phyloP scores from a whole-genome alignment of 2,113 vertebrate species.

The Otolemur garnettii region DNA sequence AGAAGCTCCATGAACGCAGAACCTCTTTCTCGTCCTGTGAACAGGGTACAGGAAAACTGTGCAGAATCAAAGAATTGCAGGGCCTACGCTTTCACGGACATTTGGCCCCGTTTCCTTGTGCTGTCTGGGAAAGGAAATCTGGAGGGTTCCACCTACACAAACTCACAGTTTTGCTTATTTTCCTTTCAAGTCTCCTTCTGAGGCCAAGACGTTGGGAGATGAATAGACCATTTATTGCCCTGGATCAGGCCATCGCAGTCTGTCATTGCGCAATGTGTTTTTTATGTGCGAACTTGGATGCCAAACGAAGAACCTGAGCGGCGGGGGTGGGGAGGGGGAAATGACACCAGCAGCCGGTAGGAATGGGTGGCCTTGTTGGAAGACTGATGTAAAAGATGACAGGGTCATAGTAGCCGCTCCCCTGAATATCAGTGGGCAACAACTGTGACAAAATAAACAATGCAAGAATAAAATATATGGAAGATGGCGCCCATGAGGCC shows the following conservation, averaged over 20 bases:
- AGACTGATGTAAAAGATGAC: slow-evolving; percentile 44
- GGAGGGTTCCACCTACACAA: slow-evolving; percentile 72
- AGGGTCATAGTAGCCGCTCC: background rate
- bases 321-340: background rate
- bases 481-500: background rate
- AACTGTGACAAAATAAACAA: slow-evolving; percentile 28
- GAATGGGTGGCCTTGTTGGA: background rate
- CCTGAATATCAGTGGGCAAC: background rate
- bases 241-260: slow-evolving; percentile 51
- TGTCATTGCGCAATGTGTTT: slow-evolving; percentile 67
- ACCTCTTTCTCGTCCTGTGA: background rate
- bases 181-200: slow-evolving; percentile 78
- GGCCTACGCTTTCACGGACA: slow-evolving; percentile 33
- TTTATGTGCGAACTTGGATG: slow-evolving; percentile 65
- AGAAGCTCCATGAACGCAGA: background rate
- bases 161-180: slow-evolving; percentile 75
- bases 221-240: slow-evolving; percentile 75
- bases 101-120: slow-evolving; percentile 61
- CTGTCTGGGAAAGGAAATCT: slow-evolving; percentile 78
- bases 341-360: background rate
- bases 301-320: background rate
- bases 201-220: slow-evolving; percentile 73
- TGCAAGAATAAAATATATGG: background rate
- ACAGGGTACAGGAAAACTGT: background rate
- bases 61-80: background rate